phyloP scores from a whole-genome alignment of 2,888 invertebrate genomes.

The Calameuta pallipes region DNA sequence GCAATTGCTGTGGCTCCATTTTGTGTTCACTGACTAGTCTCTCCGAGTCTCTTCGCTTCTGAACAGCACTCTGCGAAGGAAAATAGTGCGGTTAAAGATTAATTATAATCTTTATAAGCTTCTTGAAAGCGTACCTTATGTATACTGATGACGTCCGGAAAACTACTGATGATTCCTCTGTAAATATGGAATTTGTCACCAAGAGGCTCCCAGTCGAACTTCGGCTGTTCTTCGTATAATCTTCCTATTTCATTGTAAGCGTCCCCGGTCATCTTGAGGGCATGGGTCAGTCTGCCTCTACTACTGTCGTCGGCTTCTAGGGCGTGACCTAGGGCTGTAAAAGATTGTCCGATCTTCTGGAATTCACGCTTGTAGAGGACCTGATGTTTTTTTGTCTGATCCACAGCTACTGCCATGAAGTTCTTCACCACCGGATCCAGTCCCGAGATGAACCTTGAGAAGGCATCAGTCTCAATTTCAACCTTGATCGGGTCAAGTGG shows the following conservation, averaged over 20 bases:
- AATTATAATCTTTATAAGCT: neutral
- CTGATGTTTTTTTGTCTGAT: constrained; percentile 89
- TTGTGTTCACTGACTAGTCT: constrained; percentile 82
- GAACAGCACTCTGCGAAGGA: constrained; percentile 74
- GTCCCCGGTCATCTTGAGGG: constrained; percentile 87
- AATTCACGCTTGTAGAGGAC: constrained; percentile 90
- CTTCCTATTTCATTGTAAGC: constrained; percentile 91
- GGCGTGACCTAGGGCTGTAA: constrained; percentile 85
- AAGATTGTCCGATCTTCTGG: constrained; percentile 88
- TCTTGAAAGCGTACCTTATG: constrained; percentile 75
- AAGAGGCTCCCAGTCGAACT: constrained; percentile 90
- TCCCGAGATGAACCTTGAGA: constrained; percentile 82
- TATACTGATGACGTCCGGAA: constrained; percentile 90
- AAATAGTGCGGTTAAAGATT: neutral
- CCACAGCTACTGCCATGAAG: constrained; percentile 81
- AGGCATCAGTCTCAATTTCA: constrained; percentile 87
- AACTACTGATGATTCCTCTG: constrained; percentile 89
- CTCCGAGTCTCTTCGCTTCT: constrained; percentile 91
- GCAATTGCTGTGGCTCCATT: constrained; percentile 83
- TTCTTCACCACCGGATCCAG: constrained; percentile 91
- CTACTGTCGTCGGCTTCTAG: constrained; percentile 80
- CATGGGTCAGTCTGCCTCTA: constrained; percentile 76
- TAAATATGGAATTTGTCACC: constrained; percentile 93
- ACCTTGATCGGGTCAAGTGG: constrained; percentile 76
- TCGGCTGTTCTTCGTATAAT: constrained; percentile 90